Base-by-base conservation (phyloP, 2,113 vertebrate species). In the Triplophysa tibetana region DNA sequence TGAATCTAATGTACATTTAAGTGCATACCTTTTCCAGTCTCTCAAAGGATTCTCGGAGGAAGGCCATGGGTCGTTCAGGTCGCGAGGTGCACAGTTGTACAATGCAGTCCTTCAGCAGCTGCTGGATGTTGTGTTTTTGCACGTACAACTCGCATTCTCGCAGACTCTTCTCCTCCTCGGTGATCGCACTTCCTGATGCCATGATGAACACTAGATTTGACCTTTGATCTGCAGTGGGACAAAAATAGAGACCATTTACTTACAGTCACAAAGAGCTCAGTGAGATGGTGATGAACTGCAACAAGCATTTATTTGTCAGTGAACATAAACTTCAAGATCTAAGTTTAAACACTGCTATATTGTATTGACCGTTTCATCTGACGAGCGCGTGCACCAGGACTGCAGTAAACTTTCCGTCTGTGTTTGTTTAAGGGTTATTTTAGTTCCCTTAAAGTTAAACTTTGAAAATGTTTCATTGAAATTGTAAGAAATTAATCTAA, bases 41-140 rank as follows among this genome's bases (percentile, higher is more conserved):
- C 90, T 97, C 93, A 0, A 97, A 97, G 89, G 95, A 92, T 1
- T 97, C 96, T 80, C 93, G 89, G 78, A 97, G 94, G 90, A 95
- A 97, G 2, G 91, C 93, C 95, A 96, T 96, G 70, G 96, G 96
- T 29, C 93, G 87, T 43, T 97, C 96, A 0, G 96, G 96, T 19
- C 94, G 89, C 0, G 90, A 89, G 0, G 94, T 96, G 86, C 96
- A 97, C 60, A 97, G 41, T 80, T 97, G 95, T 77, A 97, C 94
- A 2, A 97, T 97, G 84, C 95, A 96, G 77, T 97, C 95, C 88
- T 96, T 97, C 62, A 97, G 91, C 54, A 96, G 92, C 0, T 94
- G 94, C 90, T 97, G 96, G 87, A 97, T 96, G 89, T 94, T 95
- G 91, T 97, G 95, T 85, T 95, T 96, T 87, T 97, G 96, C 79